Conservation (phyloP, 1,140 invertebrate genomes). For the Watersipora subatra region DNA sequence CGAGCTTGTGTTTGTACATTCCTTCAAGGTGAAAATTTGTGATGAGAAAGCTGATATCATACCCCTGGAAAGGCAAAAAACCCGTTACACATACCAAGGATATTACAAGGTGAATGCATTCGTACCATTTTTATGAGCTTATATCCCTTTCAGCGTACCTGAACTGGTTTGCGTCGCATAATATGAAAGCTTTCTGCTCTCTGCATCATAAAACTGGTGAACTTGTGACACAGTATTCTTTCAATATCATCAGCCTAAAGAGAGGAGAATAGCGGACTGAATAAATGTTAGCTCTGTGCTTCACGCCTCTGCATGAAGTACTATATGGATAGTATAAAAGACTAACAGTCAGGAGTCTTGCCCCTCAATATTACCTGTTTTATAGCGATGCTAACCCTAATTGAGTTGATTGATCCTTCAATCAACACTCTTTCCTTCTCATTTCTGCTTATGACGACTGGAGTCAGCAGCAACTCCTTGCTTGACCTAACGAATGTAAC, state of each 20-base stretch:
- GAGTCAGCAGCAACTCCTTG: constrained; percentile 86
- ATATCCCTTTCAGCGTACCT: no score
- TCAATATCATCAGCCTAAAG: constrained; percentile 89
- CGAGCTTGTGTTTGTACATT: constrained; percentile 99
- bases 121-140: no score
- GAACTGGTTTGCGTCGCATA: constrained; percentile 82
- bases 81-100: no score
- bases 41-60: constrained; percentile 97
- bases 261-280: no score
- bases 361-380: no score
- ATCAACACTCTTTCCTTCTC: constrained; percentile 95
- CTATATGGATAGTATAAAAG: no score
- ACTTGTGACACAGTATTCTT: constrained; percentile 96
- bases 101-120: no score
- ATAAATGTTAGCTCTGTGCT: no score
- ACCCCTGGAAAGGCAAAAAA: constrained; percentile 55
- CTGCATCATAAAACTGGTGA: constrained; percentile 99
- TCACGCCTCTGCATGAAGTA: no score
- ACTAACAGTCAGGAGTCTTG: no score
- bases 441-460: constrained; percentile 90
- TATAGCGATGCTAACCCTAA: constrained; percentile 55
- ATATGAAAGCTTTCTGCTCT: constrained; percentile 96
- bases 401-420: constrained; percentile 85
- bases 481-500: no score
- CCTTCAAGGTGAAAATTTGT: constrained; percentile 98